Evolutionary conservation across 2,113 vertebrate genomes (phyloP), one percentile per base, ranked within the genome.

Genomic region (Chloropsis hardwickii): DNA sequence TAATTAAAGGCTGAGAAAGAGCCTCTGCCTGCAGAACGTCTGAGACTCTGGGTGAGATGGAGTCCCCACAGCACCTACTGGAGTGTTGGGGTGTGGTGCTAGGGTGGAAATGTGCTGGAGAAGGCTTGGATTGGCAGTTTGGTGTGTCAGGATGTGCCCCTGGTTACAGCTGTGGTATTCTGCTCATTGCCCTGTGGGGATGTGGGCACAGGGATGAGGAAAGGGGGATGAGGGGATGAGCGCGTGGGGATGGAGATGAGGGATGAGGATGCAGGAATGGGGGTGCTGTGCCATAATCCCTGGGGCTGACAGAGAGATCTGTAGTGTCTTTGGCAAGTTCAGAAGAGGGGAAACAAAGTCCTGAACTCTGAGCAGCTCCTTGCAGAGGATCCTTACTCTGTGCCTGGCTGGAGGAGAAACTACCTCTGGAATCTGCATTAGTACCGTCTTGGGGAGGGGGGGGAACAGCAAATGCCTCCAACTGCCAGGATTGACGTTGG

Each of bases 31-130:
- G 69, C 31, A 28, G 21, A 57, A 27, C 31, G 6, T 13, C 33
- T 5, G 19, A 1, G 64, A 23, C 22, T 47, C 10, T 2, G 42
- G 58, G 12, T 6, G 20, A 18, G 10, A 40, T 0, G 0, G 2
- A 47, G 48, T 13, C n/a, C 33, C 39, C 28, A 21, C 29, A 7
- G 70, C 19, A 8, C 21, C 25, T 20, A 10, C 10, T 42, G 2
- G 54, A 1, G n/a, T 2, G 2, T 19, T 9, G 56, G 21, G 9
- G 2, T 21, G 44, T 2, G 27, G 40, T 64, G 42, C 3, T 5
- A 48, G 60, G 5, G 9, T 1, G 10, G 24, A 33, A 40, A 11
- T 14, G 4, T 6, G 33, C 2, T 22, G 53, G 29, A 22, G 57
- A 51, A 11, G 45, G 33, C 44, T 21, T 5, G 35, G 67, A 21